Base-by-base conservation (phyloP, 1,140 invertebrate species). In the Scaptomyza montana region DNA sequence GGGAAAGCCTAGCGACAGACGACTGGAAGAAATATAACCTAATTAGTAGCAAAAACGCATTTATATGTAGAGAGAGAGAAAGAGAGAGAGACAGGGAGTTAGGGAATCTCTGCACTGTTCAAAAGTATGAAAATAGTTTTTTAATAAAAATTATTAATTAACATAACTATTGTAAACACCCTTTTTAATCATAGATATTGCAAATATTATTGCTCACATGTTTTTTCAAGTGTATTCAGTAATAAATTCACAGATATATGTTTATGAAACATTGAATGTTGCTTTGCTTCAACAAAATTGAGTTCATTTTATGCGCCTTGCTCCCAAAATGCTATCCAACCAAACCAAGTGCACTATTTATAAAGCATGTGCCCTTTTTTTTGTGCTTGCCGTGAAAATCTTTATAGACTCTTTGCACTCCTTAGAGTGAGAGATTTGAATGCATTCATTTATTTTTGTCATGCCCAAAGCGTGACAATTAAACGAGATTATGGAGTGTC, bases 391-490 rank as follows among this genome's bases (percentile, higher is more conserved):
- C 54, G 54, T 74, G 53, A 30, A 64, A 49, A 65, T 51, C 71
- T 47, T 33, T 13, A 2, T 25, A 1, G 21, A 25, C 21, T 25
- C 21, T 25, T 25, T 25, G 21, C 21, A 25, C 21, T 25, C 21
- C 21, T 39, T 71, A 59, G 62, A 71, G 16, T 28, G 39, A 43
- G 25, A 46, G 41, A 41, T 36, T 36, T 36, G 33, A 36, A 2
- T 50, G 41, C 43, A 13, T 25, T 30, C 46, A 72, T 85, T 74
- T 85, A 85, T 86, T 85, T 85, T 80, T 36, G 80, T 70, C 64
- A 57, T 74, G 64, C 67, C 61, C 74, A 54, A 74, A 63, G 80
- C 80, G 81, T 86, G 80, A 85, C 80, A 85, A 85, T 85, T 86
- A 80, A 69, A 70, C 51, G 66, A 86, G 80, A 85, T 86, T 85